Evolutionary conservation across 2,888 invertebrate species (phyloP), one percentile per base, ranked within the genome.

Genomic region (Eilema sororculum): DNA sequence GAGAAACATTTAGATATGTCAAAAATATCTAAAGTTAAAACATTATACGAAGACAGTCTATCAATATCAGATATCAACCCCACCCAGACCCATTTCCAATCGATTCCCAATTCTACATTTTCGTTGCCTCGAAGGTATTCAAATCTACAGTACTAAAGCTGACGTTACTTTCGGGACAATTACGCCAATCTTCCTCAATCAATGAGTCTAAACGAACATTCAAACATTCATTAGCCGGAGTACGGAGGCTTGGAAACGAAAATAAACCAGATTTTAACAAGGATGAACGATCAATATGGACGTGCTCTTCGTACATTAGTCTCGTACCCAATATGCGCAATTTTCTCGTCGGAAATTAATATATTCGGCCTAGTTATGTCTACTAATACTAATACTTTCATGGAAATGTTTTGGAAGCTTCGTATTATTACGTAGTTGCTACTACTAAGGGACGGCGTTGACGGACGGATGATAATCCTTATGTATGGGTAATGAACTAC

Each of bases 251-350:
- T 64, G 16, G 28, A 46, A 64, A 77, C 72, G 46, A 69, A 82
- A 80, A 81, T 82, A 82, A 63, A 73, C 33, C 41, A 60, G 56
- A 68, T 72, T 74, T 74, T 62, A 63, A 37, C 37, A 72, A 72
- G 25, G 41, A 25, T 28, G 58, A 57, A 25, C 65, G 60, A 71
- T 80, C 80, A 65, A 81, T 82, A 59, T 46, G 52, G 65, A 41
- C 3, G 72, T 77, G 74, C 71, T n/a, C 65, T 63, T 61, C 28
- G 63, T 58, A 28, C 71, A 65, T 77, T 77, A 73, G 79, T 72
- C 73, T 68, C 71, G 71, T 77, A 72, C 71, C 52, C 22, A 56
- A 61, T 69, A 69, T 63, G 61, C 33, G 60, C 66, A 72, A 73
- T 70, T 58, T 65, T 41, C 56, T 70, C 30, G 52, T 8, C 24